Percentiles rank a stretch among this genome's conserved stretches.
Conservation (phyloP, 2,888 invertebrate species). For the Pheosia tremula region DNA sequence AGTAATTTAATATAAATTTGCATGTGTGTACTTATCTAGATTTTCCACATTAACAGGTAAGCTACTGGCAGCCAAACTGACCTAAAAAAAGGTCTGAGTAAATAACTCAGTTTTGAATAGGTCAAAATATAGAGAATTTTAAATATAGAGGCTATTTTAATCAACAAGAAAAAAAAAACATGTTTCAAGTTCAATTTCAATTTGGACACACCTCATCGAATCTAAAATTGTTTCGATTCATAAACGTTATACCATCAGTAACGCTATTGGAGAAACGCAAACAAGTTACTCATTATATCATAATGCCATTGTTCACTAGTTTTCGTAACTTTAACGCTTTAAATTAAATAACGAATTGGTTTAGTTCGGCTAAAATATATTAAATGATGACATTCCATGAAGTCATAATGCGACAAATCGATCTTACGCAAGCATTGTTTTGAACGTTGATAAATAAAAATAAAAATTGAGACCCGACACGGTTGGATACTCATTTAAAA, state of each 20-base stretch:
- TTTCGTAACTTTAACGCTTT: slow-evolving; percentile 6
- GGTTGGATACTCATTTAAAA: slow-evolving; percentile 31
- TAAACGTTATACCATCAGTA: background rate
- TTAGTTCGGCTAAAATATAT: slow-evolving; percentile 8
- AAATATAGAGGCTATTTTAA: too few relatives aligned
- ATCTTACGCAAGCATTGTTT: slow-evolving; percentile 29
- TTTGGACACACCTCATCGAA: background rate
- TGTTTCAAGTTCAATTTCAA: background rate
- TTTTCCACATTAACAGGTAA: too few relatives aligned
- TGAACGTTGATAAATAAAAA: slow-evolving; percentile 33
- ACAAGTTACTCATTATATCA: slow-evolving; percentile 1
- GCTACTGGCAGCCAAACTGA: too few relatives aligned
- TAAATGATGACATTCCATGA: slow-evolving; percentile 34
- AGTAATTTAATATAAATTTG: too few relatives aligned
- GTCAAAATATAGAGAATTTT: too few relatives aligned
- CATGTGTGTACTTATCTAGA: too few relatives aligned
- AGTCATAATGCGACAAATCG: slow-evolving; percentile 38
- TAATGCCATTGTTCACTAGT: background rate
- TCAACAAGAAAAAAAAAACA: background rate
- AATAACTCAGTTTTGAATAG: too few relatives aligned
- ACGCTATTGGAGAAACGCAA: background rate
- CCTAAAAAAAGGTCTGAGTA: too few relatives aligned
- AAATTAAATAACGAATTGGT: slow-evolving; percentile 1
- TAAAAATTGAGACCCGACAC: slow-evolving; percentile 30
- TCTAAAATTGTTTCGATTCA: slow-evolving; percentile 1